Evolutionary conservation across 2,113 vertebrate species (phyloP), one percentile per base, ranked within the genome.

Genomic region (Ciconia boyciana): DNA sequence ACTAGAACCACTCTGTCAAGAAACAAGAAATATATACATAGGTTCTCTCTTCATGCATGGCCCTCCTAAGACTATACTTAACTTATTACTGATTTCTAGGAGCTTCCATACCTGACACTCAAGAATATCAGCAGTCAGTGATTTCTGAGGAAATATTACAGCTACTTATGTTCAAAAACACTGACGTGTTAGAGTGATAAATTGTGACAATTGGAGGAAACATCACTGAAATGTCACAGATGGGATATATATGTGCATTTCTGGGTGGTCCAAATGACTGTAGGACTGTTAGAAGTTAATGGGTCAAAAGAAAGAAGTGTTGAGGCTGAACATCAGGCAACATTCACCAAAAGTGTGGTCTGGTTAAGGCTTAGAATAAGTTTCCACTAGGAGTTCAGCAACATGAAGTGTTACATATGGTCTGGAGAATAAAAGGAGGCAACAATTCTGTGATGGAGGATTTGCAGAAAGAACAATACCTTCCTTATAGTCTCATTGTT

Each of bases 361-460:
- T 90, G 34, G 34, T 36, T 41, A 36, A 74, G 18, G 4, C 43
- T 29, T 65, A 26, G 28, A 84, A 58, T 34, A 66, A 57, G 41
- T 68, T 87, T 60, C 57, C 60, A 31, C 31, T 6, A 32, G 8
- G 8, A 85, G 13, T 65, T 55, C 39, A 90, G 64, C 52, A 48
- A 24, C 2, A 0, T 3, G 1, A 51, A 57, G 29, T 1, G 2
- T n/a, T 93, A 36, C 26, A 5, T 6, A 20, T 9, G 41, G 32
- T 43, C 71, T 64, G 20, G 18, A 62, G n/a, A 70, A 75, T 39
- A 55, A 68, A 66, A 77, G 74, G 36, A n/a, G 11, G 39, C 24
- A 65, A 41, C 10, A 29, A 8, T 36, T 71, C 21, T 12, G 16
- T 11, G 29, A 71, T 41, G 25, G 34, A 70, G 17, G 11, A 78